Conservation (phyloP, 2,888 invertebrate genomes). For the Athalia rosae region DNA sequence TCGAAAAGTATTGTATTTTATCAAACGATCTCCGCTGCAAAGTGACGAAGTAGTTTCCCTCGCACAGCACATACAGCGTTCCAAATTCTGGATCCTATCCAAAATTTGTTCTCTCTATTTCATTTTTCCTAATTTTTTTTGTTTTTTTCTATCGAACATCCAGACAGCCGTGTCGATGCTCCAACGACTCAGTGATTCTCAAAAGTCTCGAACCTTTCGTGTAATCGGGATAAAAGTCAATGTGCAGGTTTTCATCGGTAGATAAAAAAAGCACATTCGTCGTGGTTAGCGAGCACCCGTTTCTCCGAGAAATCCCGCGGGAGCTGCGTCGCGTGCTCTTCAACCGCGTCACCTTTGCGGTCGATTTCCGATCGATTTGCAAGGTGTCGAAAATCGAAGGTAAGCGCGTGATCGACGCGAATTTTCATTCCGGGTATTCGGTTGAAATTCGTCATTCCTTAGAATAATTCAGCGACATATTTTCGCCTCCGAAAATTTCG, state of each 20-base stretch:
- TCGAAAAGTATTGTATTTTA: neutral
- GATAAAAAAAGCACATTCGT: neutral
- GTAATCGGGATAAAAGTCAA: neutral
- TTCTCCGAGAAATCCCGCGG: conserved; percentile 70
- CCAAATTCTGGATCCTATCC: no score
- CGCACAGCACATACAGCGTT: neutral
- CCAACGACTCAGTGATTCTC: neutral
- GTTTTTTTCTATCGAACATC: neutral
- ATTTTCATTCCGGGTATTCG: neutral
- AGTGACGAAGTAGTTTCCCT: conserved; percentile 5
- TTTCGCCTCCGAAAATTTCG: neutral
- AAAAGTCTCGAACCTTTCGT: neutral
- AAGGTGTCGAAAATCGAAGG: neutral
- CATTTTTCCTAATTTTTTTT: neutral
- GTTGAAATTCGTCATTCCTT: neutral
- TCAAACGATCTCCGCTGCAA: neutral
- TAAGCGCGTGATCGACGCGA: no score
- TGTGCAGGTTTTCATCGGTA: neutral
- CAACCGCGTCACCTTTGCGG: conserved; percentile 36
- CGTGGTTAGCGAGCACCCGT: conserved; percentile 53
- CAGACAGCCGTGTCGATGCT: no score
- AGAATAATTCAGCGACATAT: neutral
- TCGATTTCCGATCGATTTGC: conserved; percentile 15
- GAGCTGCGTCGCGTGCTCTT: conserved; percentile 66
- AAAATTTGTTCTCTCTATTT: no score